phyloP scores from a whole-genome alignment of 2,888 invertebrate genomes.

The Tenthredo distinguenda region DNA sequence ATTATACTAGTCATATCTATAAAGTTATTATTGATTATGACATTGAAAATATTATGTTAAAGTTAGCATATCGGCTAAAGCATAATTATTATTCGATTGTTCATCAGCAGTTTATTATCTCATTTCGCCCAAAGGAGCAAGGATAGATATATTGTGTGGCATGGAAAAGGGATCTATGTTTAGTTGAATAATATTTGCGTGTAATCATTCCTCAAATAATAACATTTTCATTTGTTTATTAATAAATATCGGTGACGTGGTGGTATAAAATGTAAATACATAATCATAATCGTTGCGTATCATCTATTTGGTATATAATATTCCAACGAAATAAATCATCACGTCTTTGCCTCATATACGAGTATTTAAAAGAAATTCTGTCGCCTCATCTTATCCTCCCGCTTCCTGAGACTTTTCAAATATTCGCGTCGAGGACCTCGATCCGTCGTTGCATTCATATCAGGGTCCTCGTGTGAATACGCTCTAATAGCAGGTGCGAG shows the following conservation, averaged over 20 bases:
- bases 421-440: background rate
- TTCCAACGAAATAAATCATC: background rate
- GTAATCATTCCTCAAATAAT: background rate
- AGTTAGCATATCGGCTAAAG: constrained; percentile 1
- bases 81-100: background rate
- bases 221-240: background rate
- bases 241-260: background rate
- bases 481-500: background rate
- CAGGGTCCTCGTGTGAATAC: background rate
- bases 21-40: background rate
- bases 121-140: background rate
- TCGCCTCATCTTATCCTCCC: background rate
- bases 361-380: background rate
- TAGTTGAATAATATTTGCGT: background rate
- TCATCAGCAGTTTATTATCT: background rate
- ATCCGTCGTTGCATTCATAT: background rate
- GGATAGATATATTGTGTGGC: background rate
- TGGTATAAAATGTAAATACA: constrained; percentile 2
- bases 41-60: constrained; percentile 12
- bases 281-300: constrained; percentile 2
- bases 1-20: constrained; percentile 29
- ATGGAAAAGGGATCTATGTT: background rate
- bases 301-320: background rate
- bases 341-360: background rate
- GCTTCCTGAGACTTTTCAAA: background rate